Conservation (phyloP, 2,797 vertebrate genomes). For the Hapalemur alaotrensis region DNA sequence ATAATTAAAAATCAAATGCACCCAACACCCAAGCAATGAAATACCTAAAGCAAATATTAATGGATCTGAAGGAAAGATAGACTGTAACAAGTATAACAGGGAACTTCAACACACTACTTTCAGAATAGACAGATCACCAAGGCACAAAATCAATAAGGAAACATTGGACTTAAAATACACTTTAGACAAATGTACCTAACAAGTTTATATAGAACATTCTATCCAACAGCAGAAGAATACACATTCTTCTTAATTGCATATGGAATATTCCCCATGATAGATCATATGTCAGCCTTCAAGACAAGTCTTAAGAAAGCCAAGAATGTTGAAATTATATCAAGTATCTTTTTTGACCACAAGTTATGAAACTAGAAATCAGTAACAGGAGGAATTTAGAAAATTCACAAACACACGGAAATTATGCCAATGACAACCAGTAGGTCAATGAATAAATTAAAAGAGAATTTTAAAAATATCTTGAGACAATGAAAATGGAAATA, state of each 20-base stretch:
- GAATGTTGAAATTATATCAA: neutral
- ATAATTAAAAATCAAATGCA: neutral
- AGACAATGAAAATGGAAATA: neutral
- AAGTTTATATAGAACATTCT: neutral
- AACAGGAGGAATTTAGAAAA: neutral
- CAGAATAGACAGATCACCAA: no score
- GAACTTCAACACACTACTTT: no score
- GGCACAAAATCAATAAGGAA: no score
- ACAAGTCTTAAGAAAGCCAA: neutral
- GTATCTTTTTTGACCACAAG: neutral
- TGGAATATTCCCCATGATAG: neutral
- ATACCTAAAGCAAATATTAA: neutral
- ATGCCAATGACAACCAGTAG: neutral
- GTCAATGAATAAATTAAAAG: neutral
- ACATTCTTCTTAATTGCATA: neutral
- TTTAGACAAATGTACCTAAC: neutral
- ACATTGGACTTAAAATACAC: no score
- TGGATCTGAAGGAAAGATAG: neutral
- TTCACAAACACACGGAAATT: neutral
- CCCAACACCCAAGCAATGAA: neutral
- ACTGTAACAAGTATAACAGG: neutral
- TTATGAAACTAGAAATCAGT: neutral
- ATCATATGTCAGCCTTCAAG: neutral
- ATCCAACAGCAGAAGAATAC: neutral
- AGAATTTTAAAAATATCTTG: neutral